These are phyloP conservation scores for Hippocampus abdominalis DNA, from an alignment of 2,113 vertebrate species.

Conservation along the genomic window DNA sequence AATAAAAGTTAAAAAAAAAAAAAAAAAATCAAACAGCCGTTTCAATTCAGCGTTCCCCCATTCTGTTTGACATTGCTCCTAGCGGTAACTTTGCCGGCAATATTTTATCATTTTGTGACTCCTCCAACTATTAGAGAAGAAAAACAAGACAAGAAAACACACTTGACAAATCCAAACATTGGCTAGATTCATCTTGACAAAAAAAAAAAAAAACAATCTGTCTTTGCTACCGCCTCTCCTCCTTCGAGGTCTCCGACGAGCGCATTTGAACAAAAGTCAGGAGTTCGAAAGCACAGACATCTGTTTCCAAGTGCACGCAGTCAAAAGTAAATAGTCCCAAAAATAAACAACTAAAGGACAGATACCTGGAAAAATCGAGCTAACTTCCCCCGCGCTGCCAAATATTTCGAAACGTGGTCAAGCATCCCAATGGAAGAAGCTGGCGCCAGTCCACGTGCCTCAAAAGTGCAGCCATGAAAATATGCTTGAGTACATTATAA, in stretches of 20 bases:
- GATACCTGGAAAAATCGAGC: not conserved
- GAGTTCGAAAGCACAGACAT: not conserved
- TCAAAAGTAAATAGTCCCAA: not conserved
- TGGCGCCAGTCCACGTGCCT: not conserved
- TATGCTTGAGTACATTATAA: slow-evolving; percentile 6
- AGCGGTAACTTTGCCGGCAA: no score
- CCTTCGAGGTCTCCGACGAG: not conserved
- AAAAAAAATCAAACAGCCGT: no score
- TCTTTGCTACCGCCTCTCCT: no score
- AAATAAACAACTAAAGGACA: not conserved
- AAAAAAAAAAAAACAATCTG: no score
- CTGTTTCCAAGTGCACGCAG: not conserved
- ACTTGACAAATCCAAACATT: no score
- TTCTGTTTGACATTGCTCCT: no score
- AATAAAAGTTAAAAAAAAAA: no score
- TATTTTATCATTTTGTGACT: no score
- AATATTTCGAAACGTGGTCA: not conserved
- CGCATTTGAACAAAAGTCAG: not conserved
- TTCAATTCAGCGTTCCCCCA: no score
- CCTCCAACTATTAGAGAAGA: no score
- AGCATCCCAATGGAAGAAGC: not conserved
- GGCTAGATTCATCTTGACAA: no score
- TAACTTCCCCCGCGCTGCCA: not conserved
- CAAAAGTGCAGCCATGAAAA: slow-evolving; percentile 1
- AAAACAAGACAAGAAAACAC: no score